These are phyloP conservation scores for Arvicanthis niloticus DNA, from an alignment of 2,113 vertebrate species.

Conservation along the genomic window DNA sequence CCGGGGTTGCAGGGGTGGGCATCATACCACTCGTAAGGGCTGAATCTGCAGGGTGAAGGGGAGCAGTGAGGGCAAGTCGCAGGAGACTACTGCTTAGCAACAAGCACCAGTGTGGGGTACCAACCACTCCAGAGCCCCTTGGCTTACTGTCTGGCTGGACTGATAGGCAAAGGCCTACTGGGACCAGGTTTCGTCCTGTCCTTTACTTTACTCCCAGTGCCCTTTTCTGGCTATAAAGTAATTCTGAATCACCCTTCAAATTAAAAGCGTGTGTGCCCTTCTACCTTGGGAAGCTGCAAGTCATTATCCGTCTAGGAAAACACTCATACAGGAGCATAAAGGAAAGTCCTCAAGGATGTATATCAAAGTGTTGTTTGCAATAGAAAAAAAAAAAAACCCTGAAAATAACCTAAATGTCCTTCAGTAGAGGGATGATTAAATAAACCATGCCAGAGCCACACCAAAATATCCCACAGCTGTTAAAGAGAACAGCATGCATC, in stretches of 20 bases:
- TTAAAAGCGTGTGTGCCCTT: constrained; percentile 70
- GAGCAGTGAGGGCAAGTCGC: fast-evolving
- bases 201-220: constrained; percentile 43
- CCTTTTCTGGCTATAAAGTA: constrained; percentile 64
- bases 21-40: constrained; percentile 98
- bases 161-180: not conserved
- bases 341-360: not conserved
- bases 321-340: not conserved
- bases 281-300: constrained; percentile 30
- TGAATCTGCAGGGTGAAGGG: constrained; percentile 89
- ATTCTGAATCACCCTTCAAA: constrained; percentile 55
- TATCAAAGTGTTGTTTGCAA: constrained; percentile 62
- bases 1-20: constrained; percentile 98
- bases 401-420: constrained; percentile 61
- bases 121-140: not conserved
- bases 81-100: fast-evolving
- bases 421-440: constrained; percentile 49
- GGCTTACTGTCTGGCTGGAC: not conserved
- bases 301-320: constrained; percentile 56
- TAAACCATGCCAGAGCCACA: fast-evolving
- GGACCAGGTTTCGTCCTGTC: constrained; percentile 1
- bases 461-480: not conserved
- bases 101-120: not conserved
- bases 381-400: not conserved
- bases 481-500: not conserved